Base-by-base conservation (phyloP, 2,888 invertebrate species). In the Drosophila anomalata region DNA sequence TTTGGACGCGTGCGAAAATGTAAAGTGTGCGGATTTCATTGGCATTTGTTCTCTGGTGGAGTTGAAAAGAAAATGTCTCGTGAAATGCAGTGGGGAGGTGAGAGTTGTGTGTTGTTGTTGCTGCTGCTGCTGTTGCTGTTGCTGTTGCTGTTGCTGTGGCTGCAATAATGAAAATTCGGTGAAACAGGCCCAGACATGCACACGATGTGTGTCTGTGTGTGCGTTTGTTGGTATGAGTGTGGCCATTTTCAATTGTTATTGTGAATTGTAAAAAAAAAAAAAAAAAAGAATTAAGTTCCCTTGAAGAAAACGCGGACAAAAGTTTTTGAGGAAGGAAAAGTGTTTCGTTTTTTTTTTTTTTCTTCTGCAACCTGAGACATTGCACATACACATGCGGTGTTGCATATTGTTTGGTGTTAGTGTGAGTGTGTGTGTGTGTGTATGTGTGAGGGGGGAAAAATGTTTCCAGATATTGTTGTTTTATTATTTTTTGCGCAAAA, bases 121-220 rank as follows among this genome's bases (percentile, higher is more conserved):
- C 0, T 68, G 46, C 67, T 69, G 48, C 51, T 69, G 52, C 53
- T 68, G 78, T 57, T 66, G 48, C 51, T 69, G 52, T 59, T 69
- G 52, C 53, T 68, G 78, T 57, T 66, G 48, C 51, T 69, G 52
- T 59, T 68, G 78, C 60, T 66, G 73, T 72, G 71, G 33, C 44
- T 71, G 62, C 63, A 70, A 68, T 69, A 68, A 69, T 69, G 68
- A 68, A 68, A 68, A 68, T 68, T 68, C 70, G 68, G 68, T 69
- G 70, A 68, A 68, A 42, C 58, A 69, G 52, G 48, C 51, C 61
- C 56, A 62, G 48, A 58, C 58, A 63, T 56, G 65, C 20, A 51
- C 9, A 54, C 20, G 9, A 68, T 29, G 39, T 26, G 26, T 29
- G 42, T 39, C 51, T 22, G 50, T 59, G 70, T 70, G 36, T 33